Evolutionary conservation across 2,888 invertebrate genomes (phyloP).

Genomic region (Diploptera punctata): DNA sequence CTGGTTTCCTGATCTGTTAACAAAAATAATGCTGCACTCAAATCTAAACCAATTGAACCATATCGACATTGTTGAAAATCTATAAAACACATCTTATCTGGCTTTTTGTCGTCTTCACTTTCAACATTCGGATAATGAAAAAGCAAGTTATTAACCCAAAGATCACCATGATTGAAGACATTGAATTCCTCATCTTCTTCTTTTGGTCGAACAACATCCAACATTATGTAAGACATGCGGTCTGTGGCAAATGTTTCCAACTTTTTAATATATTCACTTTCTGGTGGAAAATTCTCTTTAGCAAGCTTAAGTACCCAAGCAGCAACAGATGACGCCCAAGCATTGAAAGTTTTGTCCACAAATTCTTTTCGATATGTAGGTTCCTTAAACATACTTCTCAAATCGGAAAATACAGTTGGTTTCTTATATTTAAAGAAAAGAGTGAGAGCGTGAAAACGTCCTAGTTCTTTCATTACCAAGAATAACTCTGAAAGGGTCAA

Average conservation of each 20-base stretch:
- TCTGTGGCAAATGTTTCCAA: background rate
- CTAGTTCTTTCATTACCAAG: background rate
- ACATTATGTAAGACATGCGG: background rate
- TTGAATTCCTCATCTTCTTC: background rate
- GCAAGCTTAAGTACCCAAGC: background rate
- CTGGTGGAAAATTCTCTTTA: background rate
- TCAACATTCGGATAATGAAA: background rate
- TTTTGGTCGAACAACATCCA: background rate
- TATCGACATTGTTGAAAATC: background rate
- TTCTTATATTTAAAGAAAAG: background rate
- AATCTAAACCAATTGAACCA: background rate
- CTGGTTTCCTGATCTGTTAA: background rate
- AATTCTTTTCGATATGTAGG: background rate
- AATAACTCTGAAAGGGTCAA: background rate
- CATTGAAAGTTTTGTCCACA: background rate
- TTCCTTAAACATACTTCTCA: background rate
- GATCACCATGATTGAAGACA: background rate
- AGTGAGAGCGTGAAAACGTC: background rate
- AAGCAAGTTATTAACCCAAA: background rate
- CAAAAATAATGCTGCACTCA: background rate
- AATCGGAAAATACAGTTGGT: background rate
- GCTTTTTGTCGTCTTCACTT: background rate
- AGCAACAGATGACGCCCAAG: background rate
- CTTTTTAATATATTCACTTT: background rate
- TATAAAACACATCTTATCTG: background rate